These are phyloP conservation scores for Pseudocheirus occidentalis DNA, from an alignment of 2,797 vertebrate genomes.

Conservation along the genomic window DNA sequence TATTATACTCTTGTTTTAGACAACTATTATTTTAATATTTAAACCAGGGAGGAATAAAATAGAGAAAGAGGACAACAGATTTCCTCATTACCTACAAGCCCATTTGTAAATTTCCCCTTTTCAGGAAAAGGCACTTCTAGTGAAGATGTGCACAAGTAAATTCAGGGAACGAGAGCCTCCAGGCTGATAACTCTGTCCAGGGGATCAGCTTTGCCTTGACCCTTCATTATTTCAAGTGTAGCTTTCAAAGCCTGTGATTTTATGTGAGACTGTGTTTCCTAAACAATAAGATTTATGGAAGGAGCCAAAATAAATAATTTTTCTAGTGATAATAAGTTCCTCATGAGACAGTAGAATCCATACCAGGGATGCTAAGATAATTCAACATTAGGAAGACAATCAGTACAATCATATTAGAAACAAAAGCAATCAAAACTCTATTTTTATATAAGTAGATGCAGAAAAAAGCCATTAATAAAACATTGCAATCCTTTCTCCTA, in stretches of 20 bases:
- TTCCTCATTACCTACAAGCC: constrained; percentile 73
- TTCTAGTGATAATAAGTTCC: background rate
- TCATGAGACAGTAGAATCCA: too few species aligned
- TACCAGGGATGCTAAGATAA: background rate
- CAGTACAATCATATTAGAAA: background rate
- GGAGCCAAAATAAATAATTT: constrained; percentile 84
- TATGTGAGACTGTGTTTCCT: constrained; percentile 35
- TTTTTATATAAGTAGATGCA: background rate
- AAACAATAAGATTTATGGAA: constrained; percentile 63
- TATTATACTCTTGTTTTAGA: too few species aligned
- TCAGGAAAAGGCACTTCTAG: constrained; percentile 53
- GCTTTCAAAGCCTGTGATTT: background rate
- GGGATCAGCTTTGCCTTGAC: constrained; percentile 57
- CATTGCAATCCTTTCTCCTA: background rate
- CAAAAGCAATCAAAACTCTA: background rate
- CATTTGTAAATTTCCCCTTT: constrained; percentile 62
- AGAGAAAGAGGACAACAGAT: background rate
- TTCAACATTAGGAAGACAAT: background rate
- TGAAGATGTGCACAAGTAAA: constrained; percentile 58
- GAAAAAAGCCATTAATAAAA: background rate
- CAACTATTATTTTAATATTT: background rate
- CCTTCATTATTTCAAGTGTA: constrained; percentile 61
- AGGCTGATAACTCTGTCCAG: constrained; percentile 50
- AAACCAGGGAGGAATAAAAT: background rate
- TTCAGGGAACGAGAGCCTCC: constrained; percentile 49